Base-by-base conservation (phyloP, 1,140 invertebrate genomes). In the Galleria mellonella region DNA sequence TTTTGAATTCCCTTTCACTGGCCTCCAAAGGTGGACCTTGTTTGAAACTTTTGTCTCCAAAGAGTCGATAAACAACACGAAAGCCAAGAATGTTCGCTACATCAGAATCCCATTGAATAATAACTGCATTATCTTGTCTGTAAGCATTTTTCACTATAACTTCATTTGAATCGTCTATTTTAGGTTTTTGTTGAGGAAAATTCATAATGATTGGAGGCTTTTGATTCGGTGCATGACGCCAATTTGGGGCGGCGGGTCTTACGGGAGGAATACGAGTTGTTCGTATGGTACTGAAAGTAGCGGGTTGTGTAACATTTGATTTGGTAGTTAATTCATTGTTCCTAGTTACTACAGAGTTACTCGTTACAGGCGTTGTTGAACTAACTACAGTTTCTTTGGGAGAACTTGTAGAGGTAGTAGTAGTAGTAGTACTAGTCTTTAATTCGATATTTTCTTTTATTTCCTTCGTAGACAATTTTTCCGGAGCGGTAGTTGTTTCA, bases 101-200 rank as follows among this genome's bases (percentile, higher is more conserved):
- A 57, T 95, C 92, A 1, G 94, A 95, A 63, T 95, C 94, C 96
- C 96, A 97, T 62, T 96, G 93, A 41, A 97, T 95, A 32, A 96
- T 93, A 0, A 97, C 93, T 0, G 94, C 92, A 67, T 93, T 96
- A 43, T 96, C 94, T 77, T 95, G 93, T 49, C 95, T 85, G 58
- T 94, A 92, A 0, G 94, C 95, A 47, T 94, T 93, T 65, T 94
- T 94, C 4, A 97, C 92, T 35, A 95, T 88, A 1, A 96, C 94
- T 72, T 96, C 94, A 47, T 91, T 91, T 6, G 87, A 78, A 51
- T 92, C 91, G 44, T 89, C 90, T 33, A 88, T 73, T 86, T 90
- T 71, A 55, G 87, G 84, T 83, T 91, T 83, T 74, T 91, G 75
- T 58, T 88, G 84, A 1, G 92, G 92, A 62, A 90, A 92, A 29